Percentiles rank a stretch among this genome's conserved stretches.
phyloP scores from a whole-genome alignment of 2,797 vertebrate species.

The Atherinosoma microstoma region DNA sequence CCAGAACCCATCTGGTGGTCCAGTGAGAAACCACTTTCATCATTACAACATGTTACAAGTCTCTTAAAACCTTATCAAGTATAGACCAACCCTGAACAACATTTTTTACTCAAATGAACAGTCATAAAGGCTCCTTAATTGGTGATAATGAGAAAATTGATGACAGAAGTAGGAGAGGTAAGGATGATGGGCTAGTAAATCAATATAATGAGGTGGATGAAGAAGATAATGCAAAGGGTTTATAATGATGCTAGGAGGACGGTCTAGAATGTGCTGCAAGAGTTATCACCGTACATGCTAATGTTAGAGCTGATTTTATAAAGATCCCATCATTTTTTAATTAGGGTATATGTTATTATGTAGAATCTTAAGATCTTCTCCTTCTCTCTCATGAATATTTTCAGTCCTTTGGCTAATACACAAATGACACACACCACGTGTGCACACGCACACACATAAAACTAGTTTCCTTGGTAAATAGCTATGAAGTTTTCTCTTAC shows the following conservation, averaged over 20 bases:
- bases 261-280: too few relatives aligned
- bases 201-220: not conserved
- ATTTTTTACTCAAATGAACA: constrained; percentile 39
- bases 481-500: constrained; percentile 47
- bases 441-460: constrained; percentile 8
- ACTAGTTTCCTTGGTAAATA: constrained; percentile 46
- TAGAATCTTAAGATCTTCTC: not conserved
- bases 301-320: constrained; percentile 4
- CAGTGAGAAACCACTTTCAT: not conserved
- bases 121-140: constrained; percentile 44
- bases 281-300: not conserved
- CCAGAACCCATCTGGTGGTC: not conserved
- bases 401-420: not conserved
- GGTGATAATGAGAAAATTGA: constrained; percentile 29
- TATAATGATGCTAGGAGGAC: not conserved
- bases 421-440: not conserved
- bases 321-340: not conserved
- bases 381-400: not conserved
- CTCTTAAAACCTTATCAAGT: constrained; percentile 58
- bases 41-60: constrained; percentile 38
- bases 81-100: constrained; percentile 24
- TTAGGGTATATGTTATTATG: not conserved
- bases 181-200: constrained; percentile 6
- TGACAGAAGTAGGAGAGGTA: not conserved
- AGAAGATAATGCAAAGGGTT: not conserved